Conservation (phyloP, 2,888 invertebrate genomes). For the Isoperla grammatica region DNA sequence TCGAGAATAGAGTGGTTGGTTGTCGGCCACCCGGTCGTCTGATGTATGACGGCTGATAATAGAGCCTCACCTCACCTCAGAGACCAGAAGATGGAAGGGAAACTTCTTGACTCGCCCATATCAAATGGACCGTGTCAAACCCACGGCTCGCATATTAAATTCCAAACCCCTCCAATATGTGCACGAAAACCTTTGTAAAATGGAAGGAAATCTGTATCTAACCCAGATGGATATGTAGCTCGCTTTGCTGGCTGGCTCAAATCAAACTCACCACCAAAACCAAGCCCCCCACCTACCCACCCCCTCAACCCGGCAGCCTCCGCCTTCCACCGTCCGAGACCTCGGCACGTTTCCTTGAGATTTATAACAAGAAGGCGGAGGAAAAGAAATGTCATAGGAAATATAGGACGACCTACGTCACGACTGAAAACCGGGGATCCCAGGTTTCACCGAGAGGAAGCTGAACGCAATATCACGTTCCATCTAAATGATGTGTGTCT, state of each 20-base stretch:
- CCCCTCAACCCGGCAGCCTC: neutral
- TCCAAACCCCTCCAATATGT: too few species aligned
- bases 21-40: too few species aligned
- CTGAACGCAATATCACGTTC: too few species aligned
- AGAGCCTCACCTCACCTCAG: too few species aligned
- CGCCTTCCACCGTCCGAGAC: neutral
- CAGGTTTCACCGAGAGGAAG: too few species aligned
- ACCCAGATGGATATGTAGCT: conserved; percentile 15
- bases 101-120: conserved; percentile 8
- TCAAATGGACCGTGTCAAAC: conserved; percentile 18
- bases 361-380: conserved; percentile 8
- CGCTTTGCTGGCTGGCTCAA: conserved; percentile 13
- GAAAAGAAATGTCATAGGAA: conserved; percentile 7
- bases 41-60: too few species aligned
- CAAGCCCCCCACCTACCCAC: neutral
- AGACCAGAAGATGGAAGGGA: neutral
- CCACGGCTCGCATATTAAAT: conserved; percentile 16
- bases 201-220: conserved; percentile 16
- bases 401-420: neutral
- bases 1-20: too few species aligned
- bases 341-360: conserved; percentile 11
- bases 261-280: conserved; percentile 1
- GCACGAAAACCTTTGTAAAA: neutral
- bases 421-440: too few species aligned
- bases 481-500: too few species aligned